A percentile compares a stretch with the other conserved stretches of the same genome.
Conservation (phyloP, 2,888 invertebrate genomes). For the Noctua fimbriata region DNA sequence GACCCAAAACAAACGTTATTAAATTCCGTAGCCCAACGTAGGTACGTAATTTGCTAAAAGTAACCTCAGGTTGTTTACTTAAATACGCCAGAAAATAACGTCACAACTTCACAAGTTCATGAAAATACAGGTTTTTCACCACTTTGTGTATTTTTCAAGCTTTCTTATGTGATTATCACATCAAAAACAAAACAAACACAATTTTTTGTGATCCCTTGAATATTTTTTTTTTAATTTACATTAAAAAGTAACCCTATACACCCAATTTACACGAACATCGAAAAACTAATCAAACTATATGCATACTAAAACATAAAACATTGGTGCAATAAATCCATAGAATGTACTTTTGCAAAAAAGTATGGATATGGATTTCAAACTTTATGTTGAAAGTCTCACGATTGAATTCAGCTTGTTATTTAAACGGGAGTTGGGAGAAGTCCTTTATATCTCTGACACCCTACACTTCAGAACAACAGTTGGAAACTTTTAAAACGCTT, state of each 20-base stretch:
- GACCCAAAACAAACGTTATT: constrained; percentile 61
- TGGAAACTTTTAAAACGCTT: constrained; percentile 57
- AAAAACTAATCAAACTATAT: constrained; percentile 50
- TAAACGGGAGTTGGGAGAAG: constrained; percentile 26
- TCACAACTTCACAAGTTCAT: constrained; percentile 25
- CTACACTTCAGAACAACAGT: constrained; percentile 53
- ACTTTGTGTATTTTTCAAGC: neutral
- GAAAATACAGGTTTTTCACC: neutral
- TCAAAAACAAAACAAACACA: neutral
- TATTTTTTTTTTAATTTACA: no score
- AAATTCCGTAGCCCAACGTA: constrained; percentile 51
- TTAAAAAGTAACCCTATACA: neutral
- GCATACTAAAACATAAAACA: constrained; percentile 48
- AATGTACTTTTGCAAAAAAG: neutral
- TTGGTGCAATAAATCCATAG: constrained; percentile 43
- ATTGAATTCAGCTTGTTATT: constrained; percentile 49
- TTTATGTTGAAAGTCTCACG: constrained; percentile 27
- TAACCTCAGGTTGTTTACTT: constrained; percentile 48
- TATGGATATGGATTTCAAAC: constrained; percentile 20
- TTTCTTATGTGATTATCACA: neutral
- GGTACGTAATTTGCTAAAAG: constrained; percentile 52
- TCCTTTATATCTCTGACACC: constrained; percentile 52
- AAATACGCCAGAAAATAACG: constrained; percentile 30
- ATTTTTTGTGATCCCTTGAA: no score
- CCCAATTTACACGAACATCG: neutral